Evolutionary conservation across 37 sponge, comb jelly and placozoan species (phyloP), one percentile per base, ranked within the genome.

Genomic region (Dysidea cf. avara): DNA sequence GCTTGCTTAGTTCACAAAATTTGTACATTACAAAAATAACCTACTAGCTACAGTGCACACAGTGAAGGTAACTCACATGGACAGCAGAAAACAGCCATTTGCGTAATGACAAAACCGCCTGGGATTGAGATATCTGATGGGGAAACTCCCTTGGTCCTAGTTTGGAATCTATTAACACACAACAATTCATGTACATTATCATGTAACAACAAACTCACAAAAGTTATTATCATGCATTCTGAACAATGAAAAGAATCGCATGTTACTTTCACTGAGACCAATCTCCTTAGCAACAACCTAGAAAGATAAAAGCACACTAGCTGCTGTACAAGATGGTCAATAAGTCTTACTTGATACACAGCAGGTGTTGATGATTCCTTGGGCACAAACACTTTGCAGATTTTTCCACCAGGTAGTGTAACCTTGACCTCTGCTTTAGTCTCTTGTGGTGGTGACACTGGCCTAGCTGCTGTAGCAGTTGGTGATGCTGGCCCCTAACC

Each of bases 121-220:
- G 67, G 39, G 73, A 50, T 12, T 71, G 37, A 53, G 76, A 69
- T 32, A 92, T 28, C 33, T 81, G 85, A 61, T 92, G 79, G 7
- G 96, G 96, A 35, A 91, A 91, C 66, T 95, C 96, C 35, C 57
- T 79, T n/a, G 68, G 50, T 35, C 63, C 52, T 48, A 95, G 74
- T 62, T 87, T 95, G 13, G 84, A 74, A 57, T 76, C 95, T 90
- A 61, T 26, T 25, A 11, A 24, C 30, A 60, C 61, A 60, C 61
- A 60, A 43, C 46, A 43, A 43, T 43, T 43, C 46, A 43, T 43
- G 7, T 43, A 43, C 46, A 43, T 65, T 20, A n/a, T n/a, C n/a
- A n/a, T n/a, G n/a, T n/a, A n/a, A n/a, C n/a, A n/a, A 48, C 26
- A 26, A 5, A 70, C 84, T 64, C 60, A 87, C 88, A 66, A 77